Evolutionary conservation across 2,113 vertebrate genomes (phyloP).

Genomic region (Ibidorhyncha struthersii): DNA sequence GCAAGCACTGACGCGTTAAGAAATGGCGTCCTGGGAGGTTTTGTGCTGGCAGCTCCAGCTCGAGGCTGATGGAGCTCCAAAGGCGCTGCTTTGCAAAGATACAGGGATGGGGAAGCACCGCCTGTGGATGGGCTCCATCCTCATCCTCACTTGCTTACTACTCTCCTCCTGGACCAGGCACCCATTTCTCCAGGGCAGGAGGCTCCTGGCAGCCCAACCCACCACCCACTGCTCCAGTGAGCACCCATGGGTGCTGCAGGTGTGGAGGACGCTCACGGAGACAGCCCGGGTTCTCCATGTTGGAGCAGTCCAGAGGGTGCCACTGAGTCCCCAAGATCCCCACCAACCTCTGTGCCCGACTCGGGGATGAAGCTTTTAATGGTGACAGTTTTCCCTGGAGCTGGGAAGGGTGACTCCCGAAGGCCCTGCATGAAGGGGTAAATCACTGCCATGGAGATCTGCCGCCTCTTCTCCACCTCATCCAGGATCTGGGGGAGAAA

Average conservation of each 20-base stretch:
- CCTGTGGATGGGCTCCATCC: not conserved
- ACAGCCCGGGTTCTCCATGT: fast-evolving
- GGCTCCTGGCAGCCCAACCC: not conserved
- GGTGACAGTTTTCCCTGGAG: conserved; percentile 90
- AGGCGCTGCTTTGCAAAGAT: not conserved
- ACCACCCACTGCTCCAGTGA: not conserved
- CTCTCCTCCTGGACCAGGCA: not conserved
- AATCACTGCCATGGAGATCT: conserved; percentile 93
- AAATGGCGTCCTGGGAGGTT: fast-evolving
- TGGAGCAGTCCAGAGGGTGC: not conserved
- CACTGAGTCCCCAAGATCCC: fast-evolving
- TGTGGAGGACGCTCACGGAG: not conserved
- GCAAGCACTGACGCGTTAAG: fast-evolving
- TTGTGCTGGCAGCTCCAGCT: not conserved
- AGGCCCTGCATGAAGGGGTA: conserved; percentile 98
- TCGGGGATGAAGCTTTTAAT: conserved; percentile 97
- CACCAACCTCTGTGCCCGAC: conserved; percentile 89
- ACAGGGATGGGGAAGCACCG: not conserved
- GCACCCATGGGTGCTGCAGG: not conserved
- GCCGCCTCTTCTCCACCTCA: conserved; percentile 94
- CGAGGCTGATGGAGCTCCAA: not conserved
- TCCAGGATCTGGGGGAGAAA: conserved; percentile 85
- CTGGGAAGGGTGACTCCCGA: conserved; percentile 89
- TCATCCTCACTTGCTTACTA: not conserved
- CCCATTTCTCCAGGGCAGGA: not conserved